Percentiles rank a stretch among this genome's conserved stretches.
These are phyloP conservation scores for Axis porcinus DNA, from an alignment of 2,113 vertebrate genomes.

Conservation along the genomic window DNA sequence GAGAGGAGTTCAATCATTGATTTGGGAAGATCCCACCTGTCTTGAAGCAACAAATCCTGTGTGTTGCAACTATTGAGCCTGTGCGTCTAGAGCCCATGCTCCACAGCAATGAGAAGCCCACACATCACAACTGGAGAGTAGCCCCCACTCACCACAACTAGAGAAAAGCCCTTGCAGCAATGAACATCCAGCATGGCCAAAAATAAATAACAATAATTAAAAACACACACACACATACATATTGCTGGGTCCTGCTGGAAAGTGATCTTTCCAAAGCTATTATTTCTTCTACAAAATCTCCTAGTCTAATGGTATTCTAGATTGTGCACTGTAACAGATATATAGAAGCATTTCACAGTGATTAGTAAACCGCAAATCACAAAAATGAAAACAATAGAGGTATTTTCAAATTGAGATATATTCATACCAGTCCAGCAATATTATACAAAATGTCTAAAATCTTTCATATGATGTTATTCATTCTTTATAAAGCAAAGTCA, in stretches of 20 bases:
- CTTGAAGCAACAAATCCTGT: neutral
- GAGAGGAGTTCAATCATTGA: neutral
- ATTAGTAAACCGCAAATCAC: neutral
- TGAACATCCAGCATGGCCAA: neutral
- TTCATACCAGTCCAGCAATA: neutral
- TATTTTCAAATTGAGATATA: neutral
- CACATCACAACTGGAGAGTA: neutral
- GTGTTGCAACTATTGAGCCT: neutral
- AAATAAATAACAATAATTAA: neutral
- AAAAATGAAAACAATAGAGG: neutral
- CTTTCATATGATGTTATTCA: neutral
- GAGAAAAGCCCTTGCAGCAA: neutral
- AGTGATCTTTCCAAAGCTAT: neutral
- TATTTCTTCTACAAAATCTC: neutral
- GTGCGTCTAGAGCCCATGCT: neutral
- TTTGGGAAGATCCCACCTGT: neutral
- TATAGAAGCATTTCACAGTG: neutral
- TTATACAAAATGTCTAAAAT: neutral
- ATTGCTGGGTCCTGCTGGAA: neutral
- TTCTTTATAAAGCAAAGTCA: neutral
- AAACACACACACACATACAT: neutral
- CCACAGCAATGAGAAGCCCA: neutral
- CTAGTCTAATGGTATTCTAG: neutral
- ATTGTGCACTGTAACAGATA: neutral
- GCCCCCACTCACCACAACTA: neutral